Evolutionary conservation across 1,140 invertebrate genomes (phyloP).

Genomic region (Limonius californicus): DNA sequence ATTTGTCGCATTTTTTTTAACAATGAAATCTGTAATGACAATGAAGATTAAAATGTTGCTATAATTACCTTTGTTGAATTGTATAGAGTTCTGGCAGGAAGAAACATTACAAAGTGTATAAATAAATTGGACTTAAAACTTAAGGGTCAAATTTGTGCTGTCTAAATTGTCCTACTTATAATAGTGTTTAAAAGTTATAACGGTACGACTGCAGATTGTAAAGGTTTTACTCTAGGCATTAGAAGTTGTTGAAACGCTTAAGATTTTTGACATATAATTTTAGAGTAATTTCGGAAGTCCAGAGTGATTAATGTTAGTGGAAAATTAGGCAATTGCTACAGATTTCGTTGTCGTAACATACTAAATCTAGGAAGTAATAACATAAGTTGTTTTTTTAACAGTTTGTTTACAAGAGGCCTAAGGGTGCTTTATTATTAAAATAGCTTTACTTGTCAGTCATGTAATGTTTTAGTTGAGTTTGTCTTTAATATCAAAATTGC

Average conservation of each 20-base stretch:
- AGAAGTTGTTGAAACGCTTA: not conserved
- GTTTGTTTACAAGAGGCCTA: not conserved
- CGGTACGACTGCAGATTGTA: no score
- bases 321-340: not conserved
- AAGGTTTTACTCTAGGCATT: not conserved
- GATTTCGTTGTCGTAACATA: not conserved
- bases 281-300: no score
- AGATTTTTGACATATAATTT: not conserved
- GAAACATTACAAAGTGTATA: no score
- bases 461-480: not conserved
- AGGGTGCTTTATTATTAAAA: conserved; percentile 3
- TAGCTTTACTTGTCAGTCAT: conserved; percentile 2
- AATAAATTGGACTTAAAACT: no score
- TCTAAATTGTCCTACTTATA: no score
- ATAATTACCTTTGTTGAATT: no score
- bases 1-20: not conserved
- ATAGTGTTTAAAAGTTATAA: no score
- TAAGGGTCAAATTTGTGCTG: no score
- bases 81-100: no score
- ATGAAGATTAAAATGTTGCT: no score
- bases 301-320: no score
- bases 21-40: not conserved
- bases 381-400: not conserved
- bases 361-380: not conserved
- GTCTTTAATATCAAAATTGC: conserved; percentile 6